Evolutionary conservation across 2,888 invertebrate genomes (phyloP).

Genomic region (Gastracanthus pulcherrimus): DNA sequence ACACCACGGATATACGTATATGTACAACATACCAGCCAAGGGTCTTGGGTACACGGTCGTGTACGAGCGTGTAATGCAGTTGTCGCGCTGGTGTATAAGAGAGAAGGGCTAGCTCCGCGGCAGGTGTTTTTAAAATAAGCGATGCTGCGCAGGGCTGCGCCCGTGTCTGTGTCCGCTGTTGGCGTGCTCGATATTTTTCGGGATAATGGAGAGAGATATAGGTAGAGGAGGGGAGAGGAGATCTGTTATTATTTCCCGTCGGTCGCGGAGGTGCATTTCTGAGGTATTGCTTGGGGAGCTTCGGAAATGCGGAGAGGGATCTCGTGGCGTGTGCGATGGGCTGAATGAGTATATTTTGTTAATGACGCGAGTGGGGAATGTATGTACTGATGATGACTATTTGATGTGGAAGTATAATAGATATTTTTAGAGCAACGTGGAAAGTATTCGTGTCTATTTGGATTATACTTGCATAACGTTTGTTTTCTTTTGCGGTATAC

Average conservation of each 20-base stretch:
- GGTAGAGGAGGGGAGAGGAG: not conserved
- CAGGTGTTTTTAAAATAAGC: not conserved
- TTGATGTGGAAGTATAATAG: too few species aligned
- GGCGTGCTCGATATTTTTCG: not conserved
- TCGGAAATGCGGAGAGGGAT: too few species aligned
- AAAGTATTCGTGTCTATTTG: too few species aligned
- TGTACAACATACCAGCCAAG: not conserved
- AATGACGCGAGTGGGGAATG: too few species aligned
- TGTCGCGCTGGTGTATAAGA: not conserved
- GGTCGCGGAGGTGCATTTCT: too few species aligned
- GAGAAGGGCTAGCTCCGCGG: not conserved
- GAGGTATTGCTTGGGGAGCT: too few species aligned
- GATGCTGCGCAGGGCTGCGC: not conserved
- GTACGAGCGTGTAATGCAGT: constrained; percentile 3
- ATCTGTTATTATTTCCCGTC: not conserved
- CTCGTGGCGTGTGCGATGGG: too few species aligned
- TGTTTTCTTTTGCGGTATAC: too few species aligned
- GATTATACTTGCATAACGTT: too few species aligned
- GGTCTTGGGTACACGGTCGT: not conserved
- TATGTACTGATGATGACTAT: too few species aligned
- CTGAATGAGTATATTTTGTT: too few species aligned
- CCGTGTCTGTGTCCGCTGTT: not conserved
- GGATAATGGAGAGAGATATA: not conserved
- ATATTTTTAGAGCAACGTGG: too few species aligned
- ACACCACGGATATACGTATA: not conserved